phyloP scores from a whole-genome alignment of 1,140 invertebrate genomes.

The Meloidogyne chitwoodi region DNA sequence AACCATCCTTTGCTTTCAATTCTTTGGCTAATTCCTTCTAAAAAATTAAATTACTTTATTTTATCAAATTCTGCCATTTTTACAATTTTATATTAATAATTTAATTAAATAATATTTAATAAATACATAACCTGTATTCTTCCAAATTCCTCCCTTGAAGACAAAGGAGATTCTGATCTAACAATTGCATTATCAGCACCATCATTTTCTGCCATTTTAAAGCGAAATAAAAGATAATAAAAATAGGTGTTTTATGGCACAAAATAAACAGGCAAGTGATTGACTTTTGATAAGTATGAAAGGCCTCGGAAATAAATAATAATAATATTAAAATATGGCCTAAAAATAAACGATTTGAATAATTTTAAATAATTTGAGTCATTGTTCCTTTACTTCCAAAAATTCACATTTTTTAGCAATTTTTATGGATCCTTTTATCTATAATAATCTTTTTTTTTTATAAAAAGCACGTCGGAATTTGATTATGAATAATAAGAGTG shows the following conservation, averaged over 20 bases:
- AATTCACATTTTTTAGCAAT: neutral
- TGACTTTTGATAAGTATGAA: neutral
- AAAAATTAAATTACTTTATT: neutral
- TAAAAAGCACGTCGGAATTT: neutral
- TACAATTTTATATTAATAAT: neutral
- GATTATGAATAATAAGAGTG: neutral
- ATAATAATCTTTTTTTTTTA: neutral
- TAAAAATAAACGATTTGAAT: neutral
- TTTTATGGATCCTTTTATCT: neutral
- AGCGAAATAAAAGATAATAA: neutral
- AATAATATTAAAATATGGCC: neutral
- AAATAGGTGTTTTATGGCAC: neutral
- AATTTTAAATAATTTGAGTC: neutral
- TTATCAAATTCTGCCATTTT: neutral
- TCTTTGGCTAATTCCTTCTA: slow-evolving; percentile 54
- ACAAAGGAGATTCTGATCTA: neutral
- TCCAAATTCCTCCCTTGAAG: neutral
- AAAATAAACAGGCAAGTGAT: neutral
- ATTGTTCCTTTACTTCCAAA: neutral
- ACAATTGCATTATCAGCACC: neutral
- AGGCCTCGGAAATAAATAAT: neutral
- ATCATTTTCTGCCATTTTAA: neutral
- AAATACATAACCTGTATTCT: neutral
- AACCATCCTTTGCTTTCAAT: slow-evolving; percentile 53
- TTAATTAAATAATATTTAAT: too few species aligned